Evolutionary conservation across 2,113 vertebrate species (phyloP), one percentile per base, ranked within the genome.

Genomic region (Felis catus): DNA sequence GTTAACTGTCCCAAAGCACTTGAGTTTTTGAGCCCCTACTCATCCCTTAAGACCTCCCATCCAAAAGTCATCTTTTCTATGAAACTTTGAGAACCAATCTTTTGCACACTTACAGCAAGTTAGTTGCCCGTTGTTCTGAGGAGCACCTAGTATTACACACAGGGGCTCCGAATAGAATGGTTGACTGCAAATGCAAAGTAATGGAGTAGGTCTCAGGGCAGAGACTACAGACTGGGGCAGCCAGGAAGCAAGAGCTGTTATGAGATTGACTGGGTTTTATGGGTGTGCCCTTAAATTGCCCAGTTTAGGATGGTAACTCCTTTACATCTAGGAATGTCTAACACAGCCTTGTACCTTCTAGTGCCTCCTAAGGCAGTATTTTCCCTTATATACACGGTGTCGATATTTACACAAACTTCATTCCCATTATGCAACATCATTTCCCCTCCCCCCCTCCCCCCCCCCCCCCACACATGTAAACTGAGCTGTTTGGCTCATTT

Each of bases 371-470:
- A 83, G 36, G 12, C 18, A 63, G 9, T n/a, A 70, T 27, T 68
- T 70, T 84, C 41, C 21, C 63, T 71, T 94, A 80, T 58, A 81
- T 31, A 82, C 2, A 91, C 4, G 7, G 11, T 92, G 55, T 91
- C 39, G 86, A 48, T 80, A 95, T 80, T 96, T 78, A 92, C 33
- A 78, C 13, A 97, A 73, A 93, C 65, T 94, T 86, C 31, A 78
- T 41, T 86, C 96, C 83, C 36, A 83, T 96, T 83, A 74, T 78
- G 18, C 23, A 92, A 29, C 29, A 85, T 81, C 48, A 65, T 55
- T 45, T 36, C 9, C 51, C 13, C 23, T 2, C 45, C 7, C 45
- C 41, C 6, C 7, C 7, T 19, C 23, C 25, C 13, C 9, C 29
- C 33, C 25, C 15, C 36, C 31, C 55, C 36, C 48, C 2, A 12